These are phyloP conservation scores for Pangasius sanitwongsei DNA, from an alignment of 2,797 vertebrate genomes.

Conservation along the genomic window DNA sequence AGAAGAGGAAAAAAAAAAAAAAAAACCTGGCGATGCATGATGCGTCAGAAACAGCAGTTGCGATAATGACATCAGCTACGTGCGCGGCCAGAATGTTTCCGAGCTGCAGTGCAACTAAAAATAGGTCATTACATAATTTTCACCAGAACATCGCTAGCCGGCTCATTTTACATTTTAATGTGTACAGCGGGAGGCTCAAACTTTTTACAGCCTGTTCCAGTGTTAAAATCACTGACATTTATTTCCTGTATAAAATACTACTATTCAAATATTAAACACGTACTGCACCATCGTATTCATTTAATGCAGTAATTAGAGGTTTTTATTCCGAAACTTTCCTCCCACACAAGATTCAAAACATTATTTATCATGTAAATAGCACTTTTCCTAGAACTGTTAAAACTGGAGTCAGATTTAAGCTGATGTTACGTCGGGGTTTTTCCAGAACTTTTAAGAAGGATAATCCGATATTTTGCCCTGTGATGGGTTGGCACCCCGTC, in stretches of 20 bases:
- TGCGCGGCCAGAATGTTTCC: constrained; percentile 15
- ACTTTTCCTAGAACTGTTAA: neutral
- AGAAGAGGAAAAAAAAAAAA: neutral
- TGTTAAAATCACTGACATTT: neutral
- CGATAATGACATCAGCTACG: constrained; percentile 16
- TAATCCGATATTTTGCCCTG: neutral
- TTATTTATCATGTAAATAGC: neutral
- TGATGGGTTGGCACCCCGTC: too few relatives aligned
- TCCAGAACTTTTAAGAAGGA: neutral
- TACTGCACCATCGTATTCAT: neutral
- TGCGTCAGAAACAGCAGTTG: neutral
- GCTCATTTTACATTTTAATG: neutral
- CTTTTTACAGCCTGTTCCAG: neutral
- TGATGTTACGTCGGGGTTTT: neutral
- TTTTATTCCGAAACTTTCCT: neutral
- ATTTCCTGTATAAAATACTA: neutral
- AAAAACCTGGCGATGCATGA: neutral
- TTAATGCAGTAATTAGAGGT: neutral
- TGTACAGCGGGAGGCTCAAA: neutral
- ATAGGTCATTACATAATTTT: constrained; percentile 14
- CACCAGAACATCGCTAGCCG: neutral
- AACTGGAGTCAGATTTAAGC: neutral
- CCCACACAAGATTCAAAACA: neutral
- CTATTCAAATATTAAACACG: neutral
- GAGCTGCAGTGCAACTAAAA: constrained; percentile 1